Evolutionary conservation across 2,113 vertebrate species (phyloP).

Genomic region (Solea solea): DNA sequence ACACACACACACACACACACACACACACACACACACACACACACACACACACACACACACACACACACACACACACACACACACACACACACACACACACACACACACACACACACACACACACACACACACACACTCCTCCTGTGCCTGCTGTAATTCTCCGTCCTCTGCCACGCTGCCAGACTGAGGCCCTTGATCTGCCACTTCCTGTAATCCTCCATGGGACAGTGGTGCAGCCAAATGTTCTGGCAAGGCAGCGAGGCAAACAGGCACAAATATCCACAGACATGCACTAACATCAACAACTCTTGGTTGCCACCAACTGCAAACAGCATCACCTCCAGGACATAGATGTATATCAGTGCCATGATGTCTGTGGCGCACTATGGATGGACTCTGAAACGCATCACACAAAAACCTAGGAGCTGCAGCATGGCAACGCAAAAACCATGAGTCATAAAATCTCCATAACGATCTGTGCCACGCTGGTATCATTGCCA

Average conservation of each 20-base stretch:
- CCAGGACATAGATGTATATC: slow-evolving; percentile 5
- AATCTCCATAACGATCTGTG: slow-evolving; percentile 35
- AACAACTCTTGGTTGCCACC: neutral
- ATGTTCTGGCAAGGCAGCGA: slow-evolving; percentile 53
- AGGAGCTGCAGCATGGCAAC: neutral
- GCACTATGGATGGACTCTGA: slow-evolving; percentile 13
- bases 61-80: slow-evolving; percentile 1
- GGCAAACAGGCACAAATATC: slow-evolving; percentile 38
- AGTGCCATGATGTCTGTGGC: slow-evolving; percentile 3
- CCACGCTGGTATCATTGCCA: slow-evolving; percentile 36
- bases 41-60: slow-evolving; percentile 31
- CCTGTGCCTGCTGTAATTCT: slow-evolving; percentile 70
- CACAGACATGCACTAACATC: slow-evolving; percentile 2
- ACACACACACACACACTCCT: slow-evolving; percentile 40
- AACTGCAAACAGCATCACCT: slow-evolving; percentile 19
- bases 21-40: slow-evolving; percentile 39
- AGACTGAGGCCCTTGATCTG: slow-evolving; percentile 77
- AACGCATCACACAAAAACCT: neutral
- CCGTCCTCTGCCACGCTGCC: slow-evolving; percentile 62
- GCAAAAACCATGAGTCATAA: slow-evolving; percentile 21
- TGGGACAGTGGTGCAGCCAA: slow-evolving; percentile 63
- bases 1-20: slow-evolving; percentile 38
- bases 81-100: slow-evolving; percentile 10
- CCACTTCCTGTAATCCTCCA: slow-evolving; percentile 77
- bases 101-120: slow-evolving; percentile 24